Percentiles rank a stretch among this genome's conserved stretches.
phyloP scores from a whole-genome alignment of 2,888 invertebrate genomes.

The Trissoscelio sp. region DNA sequence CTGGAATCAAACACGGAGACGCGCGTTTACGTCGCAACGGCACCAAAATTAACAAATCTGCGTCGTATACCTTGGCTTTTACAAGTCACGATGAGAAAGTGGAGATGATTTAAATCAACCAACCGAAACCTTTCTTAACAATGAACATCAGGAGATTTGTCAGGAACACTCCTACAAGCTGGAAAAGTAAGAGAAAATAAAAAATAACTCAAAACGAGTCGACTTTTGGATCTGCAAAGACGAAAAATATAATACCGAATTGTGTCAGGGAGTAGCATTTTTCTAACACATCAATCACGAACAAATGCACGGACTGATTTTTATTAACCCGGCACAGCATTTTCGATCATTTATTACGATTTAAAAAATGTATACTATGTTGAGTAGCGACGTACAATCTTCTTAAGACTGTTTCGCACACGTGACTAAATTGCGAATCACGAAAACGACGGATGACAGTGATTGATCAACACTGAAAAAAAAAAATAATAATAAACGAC shows the following conservation, averaged over 20 bases:
- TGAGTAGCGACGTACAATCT: conserved; percentile 54
- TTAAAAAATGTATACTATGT: conserved; percentile 49
- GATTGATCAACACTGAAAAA: conserved; percentile 58
- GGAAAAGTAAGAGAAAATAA: not conserved
- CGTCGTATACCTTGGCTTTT: not conserved
- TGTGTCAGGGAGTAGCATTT: not conserved
- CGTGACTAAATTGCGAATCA: conserved; percentile 66
- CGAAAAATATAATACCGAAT: not conserved
- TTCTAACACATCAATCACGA: conserved; percentile 31
- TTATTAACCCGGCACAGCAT: conserved; percentile 30
- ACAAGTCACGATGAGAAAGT: conserved; percentile 11
- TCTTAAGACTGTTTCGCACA: conserved; percentile 64
- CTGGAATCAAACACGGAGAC: conserved; percentile 39
- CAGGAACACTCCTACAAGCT: conserved; percentile 2
- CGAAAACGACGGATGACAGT: conserved; percentile 53
- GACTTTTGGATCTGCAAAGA: not conserved
- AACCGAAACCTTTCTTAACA: conserved; percentile 23
- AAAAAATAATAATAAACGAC: conserved; percentile 46
- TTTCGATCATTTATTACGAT: conserved; percentile 51
- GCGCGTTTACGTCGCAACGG: conserved; percentile 19
- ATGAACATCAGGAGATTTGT: conserved; percentile 4
- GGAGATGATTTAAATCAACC: conserved; percentile 18
- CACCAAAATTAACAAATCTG: conserved; percentile 51
- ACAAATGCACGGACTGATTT: conserved; percentile 38
- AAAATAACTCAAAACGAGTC: no score